Conservation (phyloP, 2,888 invertebrate species). For the Cryptops parisi region DNA sequence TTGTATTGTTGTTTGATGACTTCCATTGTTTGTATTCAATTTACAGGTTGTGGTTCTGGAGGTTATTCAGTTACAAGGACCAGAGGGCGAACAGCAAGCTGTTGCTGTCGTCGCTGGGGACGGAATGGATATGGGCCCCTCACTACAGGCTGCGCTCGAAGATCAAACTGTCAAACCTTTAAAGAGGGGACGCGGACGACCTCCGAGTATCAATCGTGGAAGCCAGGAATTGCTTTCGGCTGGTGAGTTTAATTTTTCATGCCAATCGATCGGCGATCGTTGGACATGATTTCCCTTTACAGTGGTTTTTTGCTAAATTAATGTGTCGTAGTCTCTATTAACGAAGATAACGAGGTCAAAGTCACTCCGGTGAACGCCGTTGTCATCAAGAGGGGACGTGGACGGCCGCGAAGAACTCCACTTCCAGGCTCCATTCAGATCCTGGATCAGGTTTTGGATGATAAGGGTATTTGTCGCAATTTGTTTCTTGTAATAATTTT, state of each 20-base stretch:
- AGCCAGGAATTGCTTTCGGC: too few relatives aligned
- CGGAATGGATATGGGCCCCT: slow-evolving; percentile 17
- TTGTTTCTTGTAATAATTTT: too few relatives aligned
- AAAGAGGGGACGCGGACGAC: not conserved
- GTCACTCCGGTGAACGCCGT: not conserved
- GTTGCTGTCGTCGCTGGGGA: slow-evolving; percentile 37
- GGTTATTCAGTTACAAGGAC: slow-evolving; percentile 53
- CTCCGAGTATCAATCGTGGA: too few relatives aligned
- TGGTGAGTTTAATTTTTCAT: too few relatives aligned
- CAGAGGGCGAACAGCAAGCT: slow-evolving; percentile 29
- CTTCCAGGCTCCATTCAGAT: slow-evolving; percentile 3
- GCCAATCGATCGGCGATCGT: too few relatives aligned
- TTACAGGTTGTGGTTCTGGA: slow-evolving; percentile 72
- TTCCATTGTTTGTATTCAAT: not conserved
- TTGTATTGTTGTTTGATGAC: too few relatives aligned
- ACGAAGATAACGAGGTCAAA: not conserved
- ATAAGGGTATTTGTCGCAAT: slow-evolving; percentile 9
- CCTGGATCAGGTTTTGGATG: not conserved
- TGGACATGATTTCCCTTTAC: too few relatives aligned
- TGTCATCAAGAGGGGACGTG: slow-evolving; percentile 4
- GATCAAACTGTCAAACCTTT: not conserved
- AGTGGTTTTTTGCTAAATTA: too few relatives aligned
- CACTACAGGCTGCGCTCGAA: slow-evolving; percentile 11
- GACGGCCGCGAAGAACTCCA: slow-evolving; percentile 6
- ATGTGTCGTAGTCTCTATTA: not conserved